Conservation (phyloP, 2,113 vertebrate species). For the Myodes glareolus region DNA sequence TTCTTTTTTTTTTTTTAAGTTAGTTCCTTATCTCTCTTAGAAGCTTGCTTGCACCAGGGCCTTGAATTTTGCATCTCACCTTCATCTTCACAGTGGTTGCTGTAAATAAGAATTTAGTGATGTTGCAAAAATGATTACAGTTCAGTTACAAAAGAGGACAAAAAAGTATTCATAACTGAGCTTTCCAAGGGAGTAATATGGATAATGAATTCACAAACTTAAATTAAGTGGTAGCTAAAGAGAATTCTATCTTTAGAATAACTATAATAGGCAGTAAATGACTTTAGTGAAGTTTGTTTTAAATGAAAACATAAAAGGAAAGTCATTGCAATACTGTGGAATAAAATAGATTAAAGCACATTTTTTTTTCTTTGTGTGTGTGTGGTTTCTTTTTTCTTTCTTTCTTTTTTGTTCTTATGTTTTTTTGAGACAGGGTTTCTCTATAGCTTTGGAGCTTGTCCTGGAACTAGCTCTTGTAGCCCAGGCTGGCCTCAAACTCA, state of each 20-base stretch:
- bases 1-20: neutral
- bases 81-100: neutral
- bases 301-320: neutral
- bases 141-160: neutral
- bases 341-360: neutral
- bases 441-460: no score
- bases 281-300: neutral
- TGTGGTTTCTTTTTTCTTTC: no score
- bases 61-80: neutral
- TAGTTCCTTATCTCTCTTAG: constrained; percentile 41
- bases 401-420: no score
- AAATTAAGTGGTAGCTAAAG: constrained; percentile 15
- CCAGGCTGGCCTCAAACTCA: no score
- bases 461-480: no score
- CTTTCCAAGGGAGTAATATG: neutral
- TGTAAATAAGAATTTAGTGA: constrained; percentile 44
- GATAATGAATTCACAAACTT: constrained; percentile 32
- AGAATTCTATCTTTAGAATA: neutral
- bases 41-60: neutral
- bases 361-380: neutral
- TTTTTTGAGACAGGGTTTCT: no score
- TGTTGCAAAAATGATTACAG: constrained; percentile 35
- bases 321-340: neutral
- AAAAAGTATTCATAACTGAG: constrained; percentile 5
- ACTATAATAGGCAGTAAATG: constrained; percentile 1